Evolutionary conservation across 2,113 vertebrate species (phyloP).

Genomic region (Chamaea fasciata): DNA sequence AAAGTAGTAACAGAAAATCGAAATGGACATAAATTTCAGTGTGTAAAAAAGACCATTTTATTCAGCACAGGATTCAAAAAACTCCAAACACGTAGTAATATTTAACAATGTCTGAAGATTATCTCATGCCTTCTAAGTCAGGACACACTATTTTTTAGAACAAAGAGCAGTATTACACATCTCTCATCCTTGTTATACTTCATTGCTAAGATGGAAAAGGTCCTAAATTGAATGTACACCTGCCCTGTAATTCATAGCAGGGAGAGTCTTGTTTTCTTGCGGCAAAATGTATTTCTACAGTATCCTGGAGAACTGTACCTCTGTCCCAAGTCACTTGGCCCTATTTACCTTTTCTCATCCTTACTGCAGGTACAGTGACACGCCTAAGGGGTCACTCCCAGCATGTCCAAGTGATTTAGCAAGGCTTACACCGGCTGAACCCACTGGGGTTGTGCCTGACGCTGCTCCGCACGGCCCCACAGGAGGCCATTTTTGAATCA

Average conservation of each 20-base stretch:
- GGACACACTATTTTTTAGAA: neutral
- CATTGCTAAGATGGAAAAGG: neutral
- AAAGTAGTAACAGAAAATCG: neutral
- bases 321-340: neutral
- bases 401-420: rapidly evolving
- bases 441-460: rapidly evolving
- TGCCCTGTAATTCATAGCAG: neutral
- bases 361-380: neutral
- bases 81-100: rapidly evolving
- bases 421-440: rapidly evolving
- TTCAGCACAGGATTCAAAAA: neutral
- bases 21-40: neutral
- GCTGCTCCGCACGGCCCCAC: rapidly evolving
- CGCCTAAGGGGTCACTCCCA: neutral
- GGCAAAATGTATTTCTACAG: neutral
- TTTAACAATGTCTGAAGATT: neutral
- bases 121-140: neutral
- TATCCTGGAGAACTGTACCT: neutral
- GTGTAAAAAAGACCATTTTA: neutral
- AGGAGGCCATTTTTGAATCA: rapidly evolving
- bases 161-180: neutral
- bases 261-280: neutral
- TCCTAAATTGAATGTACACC: neutral
- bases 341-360: neutral
- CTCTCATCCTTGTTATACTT: neutral